Conservation (phyloP, 2,797 vertebrate species). For the Discoglossus pictus region DNA sequence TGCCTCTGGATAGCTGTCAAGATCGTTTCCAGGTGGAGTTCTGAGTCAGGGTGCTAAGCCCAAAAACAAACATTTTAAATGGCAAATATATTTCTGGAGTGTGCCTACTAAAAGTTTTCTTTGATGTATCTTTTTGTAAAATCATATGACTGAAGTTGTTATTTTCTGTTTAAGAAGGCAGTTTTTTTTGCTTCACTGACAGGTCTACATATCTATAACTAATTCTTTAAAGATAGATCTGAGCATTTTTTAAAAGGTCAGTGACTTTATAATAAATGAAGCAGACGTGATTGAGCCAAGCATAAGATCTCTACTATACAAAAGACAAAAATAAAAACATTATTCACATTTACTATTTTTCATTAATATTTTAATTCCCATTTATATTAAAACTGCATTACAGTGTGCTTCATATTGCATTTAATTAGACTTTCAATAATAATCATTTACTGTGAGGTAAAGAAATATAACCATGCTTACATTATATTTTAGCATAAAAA, state of each 20-base stretch:
- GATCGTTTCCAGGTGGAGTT: slow-evolving; percentile 55
- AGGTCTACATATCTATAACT: slow-evolving; percentile 30
- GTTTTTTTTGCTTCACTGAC: slow-evolving; percentile 49
- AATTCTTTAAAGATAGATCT: slow-evolving; percentile 41
- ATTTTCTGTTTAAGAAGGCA: slow-evolving; percentile 43
- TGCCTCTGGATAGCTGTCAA: slow-evolving; percentile 61
- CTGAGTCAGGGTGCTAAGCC: slow-evolving; percentile 28
- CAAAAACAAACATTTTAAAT: slow-evolving; percentile 44
- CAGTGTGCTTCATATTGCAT: too few species aligned
- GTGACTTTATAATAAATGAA: slow-evolving; percentile 51
- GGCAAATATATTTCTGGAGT: slow-evolving; percentile 45
- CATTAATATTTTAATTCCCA: too few species aligned
- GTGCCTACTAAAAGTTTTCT: slow-evolving; percentile 19
- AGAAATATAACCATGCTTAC: too few species aligned
- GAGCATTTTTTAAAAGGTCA: slow-evolving; percentile 53
- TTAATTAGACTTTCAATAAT: too few species aligned
- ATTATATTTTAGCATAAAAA: too few species aligned
- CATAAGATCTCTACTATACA: slow-evolving; percentile 43
- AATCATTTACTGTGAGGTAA: too few species aligned
- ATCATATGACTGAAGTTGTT: neutral
- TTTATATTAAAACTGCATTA: too few species aligned
- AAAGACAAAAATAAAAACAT: slow-evolving; percentile 8
- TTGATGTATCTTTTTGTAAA: neutral
- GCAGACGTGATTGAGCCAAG: slow-evolving; percentile 23
- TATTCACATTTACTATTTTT: too few species aligned